Evolutionary conservation across 2,888 invertebrate genomes (phyloP), one percentile per base, ranked within the genome.

Genomic region (Tricholauxania praeusta): DNA sequence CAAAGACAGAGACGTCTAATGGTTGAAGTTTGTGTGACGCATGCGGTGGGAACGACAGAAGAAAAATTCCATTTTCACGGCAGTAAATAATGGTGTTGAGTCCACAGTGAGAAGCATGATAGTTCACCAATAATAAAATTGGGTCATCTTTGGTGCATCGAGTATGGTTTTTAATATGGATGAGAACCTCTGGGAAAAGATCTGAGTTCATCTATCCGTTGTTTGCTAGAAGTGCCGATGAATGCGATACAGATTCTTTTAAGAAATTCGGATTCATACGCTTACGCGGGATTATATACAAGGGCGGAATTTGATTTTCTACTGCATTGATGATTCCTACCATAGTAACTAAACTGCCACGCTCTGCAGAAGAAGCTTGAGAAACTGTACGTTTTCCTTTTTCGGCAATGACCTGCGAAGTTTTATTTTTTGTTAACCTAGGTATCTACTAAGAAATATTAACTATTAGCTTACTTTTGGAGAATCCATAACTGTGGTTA

Each of bases 331-430:
- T 55, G 10, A 72, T 62, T 62, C 63, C 68, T 17, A 63, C 72
- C 62, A 71, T 71, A 22, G 71, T 64, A 12, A 71, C 55, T 10
- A 53, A 32, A 10, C 48, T 39, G 17, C 66, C 59, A 4, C 60
- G 5, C 52, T 68, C 68, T 14, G 67, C 62, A 47, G 68, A 68
- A 12, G 51, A 28, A 47, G 68, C 63, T 19, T 62, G 62, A 52
- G 52, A 68, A 39, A 68, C 62, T 5, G 48, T 72, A 39, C 63
- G 53, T 39, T 69, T 62, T 47, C 55, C 72, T 53, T 68, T 72
- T 62, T 60, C 52, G 32, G 63, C 62, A 62, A 72, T 72, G 19
- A 72, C 48, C 72, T 62, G 15, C 15, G 53, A 55, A 67, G 15
- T 62, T 62, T 28, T 60, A 62, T 22, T 62, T 62, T 53, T 53